Evolutionary conservation across 2,113 vertebrate species (phyloP), one percentile per base, ranked within the genome.

Genomic region (Phaethon lepturus): DNA sequence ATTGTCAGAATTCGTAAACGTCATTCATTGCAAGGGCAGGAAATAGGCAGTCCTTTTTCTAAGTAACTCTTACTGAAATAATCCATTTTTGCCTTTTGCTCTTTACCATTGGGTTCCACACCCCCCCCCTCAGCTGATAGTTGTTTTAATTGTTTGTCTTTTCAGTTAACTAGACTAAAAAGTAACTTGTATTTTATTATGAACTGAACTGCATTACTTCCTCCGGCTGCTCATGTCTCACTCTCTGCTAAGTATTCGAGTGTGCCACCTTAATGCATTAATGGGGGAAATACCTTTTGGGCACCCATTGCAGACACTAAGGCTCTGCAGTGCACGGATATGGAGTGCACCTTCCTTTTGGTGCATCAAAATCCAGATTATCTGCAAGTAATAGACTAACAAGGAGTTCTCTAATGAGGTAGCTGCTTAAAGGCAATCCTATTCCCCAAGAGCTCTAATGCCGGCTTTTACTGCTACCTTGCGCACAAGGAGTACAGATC

Each of bases 401-500:
- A 44, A 86, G 52, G 44, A 26, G 38, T 62, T 92, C 63, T 56
- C 42, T 88, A 80, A 11, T 52, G 88, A 84, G 75, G 76, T 45
- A 88, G 52, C 44, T 95, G 60, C 88, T 91, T 91, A 96, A 86
- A 88, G 44, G 29, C 42, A 92, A 92, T 92, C 85, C 38, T 86
- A 17, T 84, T 85, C 56, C 40, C 28, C 0, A 4, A 52, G 79
- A 86, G 40, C 17, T 63, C 26, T 88, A 86, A 62, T n/a, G 38
- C 19, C 11, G 19, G 45, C 31, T 95, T 93, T 85, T 60, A 40
- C 47, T 83, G 38, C 47, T 77, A 2, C 44, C 55, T 71, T 59
- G 40, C 42, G 23, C 55, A 63, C 50, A 62, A 50, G 31, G 45
- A 69, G 55, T 17, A 38, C 13, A 74, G 40, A 67, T 35, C 44